These are phyloP conservation scores for Melanotaenia pygmaea DNA, from an alignment of 2,797 vertebrate genomes.

Conservation along the genomic window DNA sequence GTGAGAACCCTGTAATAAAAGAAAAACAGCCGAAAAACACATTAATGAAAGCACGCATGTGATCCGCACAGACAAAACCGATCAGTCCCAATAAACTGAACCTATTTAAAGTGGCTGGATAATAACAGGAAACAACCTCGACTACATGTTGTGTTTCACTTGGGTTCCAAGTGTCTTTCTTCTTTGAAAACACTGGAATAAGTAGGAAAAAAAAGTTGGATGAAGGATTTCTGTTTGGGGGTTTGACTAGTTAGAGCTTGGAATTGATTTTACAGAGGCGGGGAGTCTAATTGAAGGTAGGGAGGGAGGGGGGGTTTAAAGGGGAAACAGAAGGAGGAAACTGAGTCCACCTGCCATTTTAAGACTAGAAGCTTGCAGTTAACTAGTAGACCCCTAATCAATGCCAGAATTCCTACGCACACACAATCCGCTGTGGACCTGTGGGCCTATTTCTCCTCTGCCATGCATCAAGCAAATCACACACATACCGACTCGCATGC, in stretches of 20 bases:
- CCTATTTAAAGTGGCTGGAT: slow-evolving; percentile 44
- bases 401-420: slow-evolving; percentile 64
- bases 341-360: slow-evolving; percentile 75
- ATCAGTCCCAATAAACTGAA: slow-evolving; percentile 59
- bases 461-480: slow-evolving; percentile 53
- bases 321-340: slow-evolving; percentile 46
- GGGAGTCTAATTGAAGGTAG: slow-evolving; percentile 56
- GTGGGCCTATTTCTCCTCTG: slow-evolving; percentile 56
- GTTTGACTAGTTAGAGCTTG: slow-evolving; percentile 38
- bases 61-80: slow-evolving; percentile 60
- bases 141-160: slow-evolving; percentile 26
- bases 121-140: slow-evolving; percentile 56
- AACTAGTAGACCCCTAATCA: slow-evolving; percentile 71
- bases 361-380: slow-evolving; percentile 69
- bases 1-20: slow-evolving; percentile 38
- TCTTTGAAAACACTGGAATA: slow-evolving; percentile 18
- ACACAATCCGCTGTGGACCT: slow-evolving; percentile 44
- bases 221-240: slow-evolving; percentile 24
- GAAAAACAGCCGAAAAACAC: slow-evolving; percentile 61
- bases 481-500: slow-evolving; percentile 23
- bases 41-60: slow-evolving; percentile 50
- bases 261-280: slow-evolving; percentile 68
- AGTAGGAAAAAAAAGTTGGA: neutral
- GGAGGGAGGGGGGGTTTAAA: slow-evolving; percentile 9
- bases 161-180: slow-evolving; percentile 14